phyloP scores from a whole-genome alignment of 2,113 vertebrate species.

The Motacilla tschutschensis region DNA sequence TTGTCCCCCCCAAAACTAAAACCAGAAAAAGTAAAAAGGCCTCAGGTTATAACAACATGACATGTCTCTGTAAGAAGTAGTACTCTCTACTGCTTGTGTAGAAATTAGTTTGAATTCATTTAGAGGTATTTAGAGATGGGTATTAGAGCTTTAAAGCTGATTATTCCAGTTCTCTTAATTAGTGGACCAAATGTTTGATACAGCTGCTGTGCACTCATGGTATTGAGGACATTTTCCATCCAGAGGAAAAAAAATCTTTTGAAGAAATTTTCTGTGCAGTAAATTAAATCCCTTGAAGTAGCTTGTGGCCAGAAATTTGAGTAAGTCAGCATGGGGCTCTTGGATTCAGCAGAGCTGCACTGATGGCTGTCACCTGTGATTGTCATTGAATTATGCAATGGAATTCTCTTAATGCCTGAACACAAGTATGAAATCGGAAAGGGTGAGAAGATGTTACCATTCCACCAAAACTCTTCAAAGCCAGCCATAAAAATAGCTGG shows the following conservation, averaged over 20 bases:
- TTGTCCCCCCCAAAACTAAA: neutral
- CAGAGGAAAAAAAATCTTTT: neutral
- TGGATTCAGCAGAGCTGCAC: neutral
- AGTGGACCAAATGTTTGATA: slow-evolving; percentile 33
- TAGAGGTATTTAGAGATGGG: slow-evolving; percentile 9
- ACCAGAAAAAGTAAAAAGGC: neutral
- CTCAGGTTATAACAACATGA: neutral
- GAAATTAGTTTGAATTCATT: slow-evolving; percentile 17
- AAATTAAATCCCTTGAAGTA: slow-evolving; percentile 11
- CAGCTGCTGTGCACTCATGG: slow-evolving; percentile 20
- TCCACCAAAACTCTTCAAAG: neutral
- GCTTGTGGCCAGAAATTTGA: neutral
- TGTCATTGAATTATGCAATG: neutral
- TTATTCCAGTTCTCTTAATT: slow-evolving; percentile 47
- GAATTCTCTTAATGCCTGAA: neutral
- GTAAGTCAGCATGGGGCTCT: neutral
- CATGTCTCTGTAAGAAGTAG: neutral
- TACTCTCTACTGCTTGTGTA: neutral
- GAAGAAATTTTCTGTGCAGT: neutral
- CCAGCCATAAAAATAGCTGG: neutral
- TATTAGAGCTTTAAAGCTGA: slow-evolving; percentile 36
- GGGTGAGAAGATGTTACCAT: neutral
- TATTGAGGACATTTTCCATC: slow-evolving; percentile 15
- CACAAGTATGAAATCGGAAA: neutral
- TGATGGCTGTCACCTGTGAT: neutral